Percentiles rank a stretch among this genome's conserved stretches.
phyloP scores from a whole-genome alignment of 2,113 vertebrate species.

The Lycaon pictus region DNA sequence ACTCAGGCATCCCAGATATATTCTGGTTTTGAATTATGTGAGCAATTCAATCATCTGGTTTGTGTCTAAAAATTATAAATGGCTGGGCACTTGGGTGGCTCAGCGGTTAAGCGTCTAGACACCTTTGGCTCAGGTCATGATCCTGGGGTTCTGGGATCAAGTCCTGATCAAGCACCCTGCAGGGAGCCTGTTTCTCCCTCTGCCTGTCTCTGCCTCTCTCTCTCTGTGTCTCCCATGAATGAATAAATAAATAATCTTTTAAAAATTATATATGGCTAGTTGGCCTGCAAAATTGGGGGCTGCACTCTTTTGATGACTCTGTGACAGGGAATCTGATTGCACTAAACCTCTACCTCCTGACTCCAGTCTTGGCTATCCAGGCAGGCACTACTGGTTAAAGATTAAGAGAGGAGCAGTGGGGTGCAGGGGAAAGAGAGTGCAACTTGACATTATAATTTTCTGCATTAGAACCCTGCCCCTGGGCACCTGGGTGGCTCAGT shows the following conservation, averaged over 20 bases:
- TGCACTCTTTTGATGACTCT: constrained; percentile 31
- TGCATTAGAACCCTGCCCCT: neutral
- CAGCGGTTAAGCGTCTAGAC: too few species aligned
- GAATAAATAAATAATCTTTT: neutral
- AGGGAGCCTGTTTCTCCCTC: too few species aligned
- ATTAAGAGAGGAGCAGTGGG: neutral
- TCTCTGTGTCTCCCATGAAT: too few species aligned
- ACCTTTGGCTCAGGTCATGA: too few species aligned
- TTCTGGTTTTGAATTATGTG: constrained; percentile 42
- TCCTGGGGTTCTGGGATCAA: too few species aligned
- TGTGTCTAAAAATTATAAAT: constrained; percentile 34
- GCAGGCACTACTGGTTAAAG: neutral
- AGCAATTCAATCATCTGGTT: constrained; percentile 16
- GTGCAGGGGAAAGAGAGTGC: neutral
- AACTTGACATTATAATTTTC: neutral
- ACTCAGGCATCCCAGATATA: neutral
- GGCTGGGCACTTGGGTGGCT: neutral
- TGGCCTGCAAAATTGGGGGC: neutral
- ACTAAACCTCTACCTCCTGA: neutral
- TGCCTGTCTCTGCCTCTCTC: too few species aligned
- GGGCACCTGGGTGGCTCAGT: too few species aligned
- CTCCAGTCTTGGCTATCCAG: neutral
- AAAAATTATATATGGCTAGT: constrained; percentile 30
- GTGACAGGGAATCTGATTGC: constrained; percentile 27
- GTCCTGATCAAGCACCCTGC: too few species aligned